A percentile compares a stretch with the other conserved stretches of the same genome.
Evolutionary conservation across 2,888 invertebrate species (phyloP).

Genomic region (Callosobruchus maculatus): DNA sequence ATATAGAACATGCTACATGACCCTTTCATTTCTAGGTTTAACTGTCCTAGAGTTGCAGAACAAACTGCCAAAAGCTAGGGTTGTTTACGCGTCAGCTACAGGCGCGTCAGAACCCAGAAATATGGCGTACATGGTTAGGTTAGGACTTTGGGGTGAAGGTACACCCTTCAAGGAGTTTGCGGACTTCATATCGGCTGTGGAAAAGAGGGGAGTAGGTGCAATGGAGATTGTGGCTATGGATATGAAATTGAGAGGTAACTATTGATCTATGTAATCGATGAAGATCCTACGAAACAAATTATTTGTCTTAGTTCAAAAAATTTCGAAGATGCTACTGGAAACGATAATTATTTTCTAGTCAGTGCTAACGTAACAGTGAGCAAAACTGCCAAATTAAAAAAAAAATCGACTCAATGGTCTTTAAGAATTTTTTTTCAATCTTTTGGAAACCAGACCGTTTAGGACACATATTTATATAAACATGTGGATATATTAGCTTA

Average conservation of each 20-base stretch:
- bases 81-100: conserved; percentile 94
- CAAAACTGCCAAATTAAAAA: too few relatives aligned
- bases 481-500: too few relatives aligned
- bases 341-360: conserved; percentile 1
- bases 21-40: conserved; percentile 43
- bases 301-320: too few relatives aligned
- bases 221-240: conserved; percentile 99
- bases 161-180: conserved; percentile 92
- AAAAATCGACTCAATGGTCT: too few relatives aligned
- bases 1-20: too few relatives aligned
- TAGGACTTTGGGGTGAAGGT: conserved; percentile 97
- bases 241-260: conserved; percentile 85
- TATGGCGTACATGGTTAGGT: conserved; percentile 99
- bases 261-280: too few relatives aligned
- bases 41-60: conserved; percentile 96
- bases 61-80: conserved; percentile 85
- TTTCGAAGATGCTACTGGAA: too few relatives aligned
- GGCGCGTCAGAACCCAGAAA: conserved; percentile 97
- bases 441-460: too few relatives aligned
- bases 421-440: too few relatives aligned
- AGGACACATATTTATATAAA: too few relatives aligned
- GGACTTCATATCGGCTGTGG: conserved; percentile 95
- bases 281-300: too few relatives aligned
- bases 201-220: conserved; percentile 95
- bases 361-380: neutral